A percentile compares a stretch with the other conserved stretches of the same genome.
Evolutionary conservation across 2,888 invertebrate genomes (phyloP).

Genomic region (Choristoneura rosaceana): DNA sequence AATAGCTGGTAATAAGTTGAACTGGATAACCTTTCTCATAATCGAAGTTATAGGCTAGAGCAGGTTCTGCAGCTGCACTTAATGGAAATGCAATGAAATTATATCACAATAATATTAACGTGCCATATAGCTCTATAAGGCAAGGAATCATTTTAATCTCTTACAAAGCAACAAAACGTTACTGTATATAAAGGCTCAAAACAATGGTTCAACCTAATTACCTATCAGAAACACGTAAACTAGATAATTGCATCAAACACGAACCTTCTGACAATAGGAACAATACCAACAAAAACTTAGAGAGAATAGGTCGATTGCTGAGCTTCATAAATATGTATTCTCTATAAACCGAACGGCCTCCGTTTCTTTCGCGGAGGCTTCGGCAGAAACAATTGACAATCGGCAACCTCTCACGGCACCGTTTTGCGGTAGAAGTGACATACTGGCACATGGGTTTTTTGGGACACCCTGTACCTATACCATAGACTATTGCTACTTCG

Average conservation of each 20-base stretch:
- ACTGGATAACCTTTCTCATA: constrained; percentile 31
- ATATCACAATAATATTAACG: background rate
- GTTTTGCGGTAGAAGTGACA: background rate
- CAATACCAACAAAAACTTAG: constrained; percentile 22
- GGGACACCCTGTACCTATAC: constrained; percentile 9
- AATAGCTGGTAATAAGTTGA: constrained; percentile 9
- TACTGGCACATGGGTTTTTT: constrained; percentile 28
- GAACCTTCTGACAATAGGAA: constrained; percentile 22
- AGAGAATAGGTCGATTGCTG: constrained; percentile 13
- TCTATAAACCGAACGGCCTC: constrained; percentile 46
- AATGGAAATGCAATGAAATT: background rate
- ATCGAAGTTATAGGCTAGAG: background rate
- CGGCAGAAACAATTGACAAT: constrained; percentile 41
- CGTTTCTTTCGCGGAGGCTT: constrained; percentile 57
- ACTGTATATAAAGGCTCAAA: constrained; percentile 25
- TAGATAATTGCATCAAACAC: constrained; percentile 22
- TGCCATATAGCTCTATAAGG: background rate
- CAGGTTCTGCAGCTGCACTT: constrained; percentile 12
- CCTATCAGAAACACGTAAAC: constrained; percentile 4
- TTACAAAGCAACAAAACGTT: background rate
- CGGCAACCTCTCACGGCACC: constrained; percentile 59
- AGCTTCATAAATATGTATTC: constrained; percentile 21
- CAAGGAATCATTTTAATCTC: background rate
- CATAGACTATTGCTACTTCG: constrained; percentile 45
- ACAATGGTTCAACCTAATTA: constrained; percentile 27